These are phyloP conservation scores for Cataglyphis hispanica DNA, from an alignment of 1,140 invertebrate species.

Conservation along the genomic window DNA sequence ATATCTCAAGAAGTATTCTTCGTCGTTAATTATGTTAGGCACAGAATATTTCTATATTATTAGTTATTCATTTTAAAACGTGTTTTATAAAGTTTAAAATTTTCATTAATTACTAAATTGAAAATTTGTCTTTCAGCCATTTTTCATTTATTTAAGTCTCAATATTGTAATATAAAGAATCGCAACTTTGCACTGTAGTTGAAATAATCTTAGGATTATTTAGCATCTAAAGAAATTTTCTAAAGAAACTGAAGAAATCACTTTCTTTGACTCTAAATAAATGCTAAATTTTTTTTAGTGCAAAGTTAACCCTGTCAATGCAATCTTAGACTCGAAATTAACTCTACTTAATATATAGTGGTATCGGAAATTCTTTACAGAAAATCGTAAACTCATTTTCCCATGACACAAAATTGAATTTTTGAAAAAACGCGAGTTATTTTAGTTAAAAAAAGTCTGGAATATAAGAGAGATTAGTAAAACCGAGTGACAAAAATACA, in stretches of 20 bases:
- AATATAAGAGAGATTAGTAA: constrained; percentile 16
- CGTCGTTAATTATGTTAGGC: constrained; percentile 35
- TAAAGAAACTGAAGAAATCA: constrained; percentile 8
- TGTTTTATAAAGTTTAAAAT: constrained; percentile 28
- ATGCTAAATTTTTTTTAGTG: constrained; percentile 12
- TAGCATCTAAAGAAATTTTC: constrained; percentile 18
- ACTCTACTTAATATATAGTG: constrained; percentile 12
- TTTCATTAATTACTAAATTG: constrained; percentile 34
- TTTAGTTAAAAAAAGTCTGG: constrained; percentile 29
- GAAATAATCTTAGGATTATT: constrained; percentile 18
- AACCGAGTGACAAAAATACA: constrained; percentile 20
- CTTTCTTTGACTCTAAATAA: constrained; percentile 20
- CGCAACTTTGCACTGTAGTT: constrained; percentile 15
- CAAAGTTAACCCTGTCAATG: constrained; percentile 42
- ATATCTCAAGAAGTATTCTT: constrained; percentile 22
- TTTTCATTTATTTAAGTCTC: background rate
- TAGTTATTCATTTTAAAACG: constrained; percentile 42
- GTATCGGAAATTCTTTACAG: background rate
- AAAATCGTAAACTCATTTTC: constrained; percentile 18
- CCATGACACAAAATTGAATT: background rate
- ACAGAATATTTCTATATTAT: constrained; percentile 56
- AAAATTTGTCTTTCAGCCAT: constrained; percentile 38
- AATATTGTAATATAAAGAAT: constrained; percentile 25
- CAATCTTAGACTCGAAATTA: constrained; percentile 40
- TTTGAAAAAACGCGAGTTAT: constrained; percentile 8